A percentile compares a stretch with the other conserved stretches of the same genome.
Evolutionary conservation across 2,113 vertebrate species (phyloP).

Genomic region (Salminus brasiliensis): DNA sequence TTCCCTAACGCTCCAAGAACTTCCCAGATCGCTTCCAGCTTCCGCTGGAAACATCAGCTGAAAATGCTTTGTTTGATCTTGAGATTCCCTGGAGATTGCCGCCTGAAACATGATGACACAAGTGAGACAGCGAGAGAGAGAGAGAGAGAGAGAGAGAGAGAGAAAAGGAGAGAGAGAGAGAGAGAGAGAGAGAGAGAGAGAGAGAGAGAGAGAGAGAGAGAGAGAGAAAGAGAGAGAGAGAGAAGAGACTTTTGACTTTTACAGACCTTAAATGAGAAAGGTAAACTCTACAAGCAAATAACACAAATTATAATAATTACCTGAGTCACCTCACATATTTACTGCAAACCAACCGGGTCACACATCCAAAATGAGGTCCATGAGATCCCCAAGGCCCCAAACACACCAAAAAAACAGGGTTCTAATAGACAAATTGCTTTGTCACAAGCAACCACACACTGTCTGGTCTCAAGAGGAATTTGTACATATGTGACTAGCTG

Average conservation of each 20-base stretch:
- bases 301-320: too few relatives aligned
- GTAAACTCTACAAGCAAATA: too few relatives aligned
- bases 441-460: too few relatives aligned
- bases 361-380: too few relatives aligned
- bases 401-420: too few relatives aligned
- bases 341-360: too few relatives aligned
- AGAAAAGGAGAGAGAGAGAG: constrained; percentile 31
- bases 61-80: constrained; percentile 62
- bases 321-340: too few relatives aligned
- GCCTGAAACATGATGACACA: constrained; percentile 55
- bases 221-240: constrained; percentile 35
- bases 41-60: constrained; percentile 54
- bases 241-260: constrained; percentile 61
- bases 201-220: constrained; percentile 17
- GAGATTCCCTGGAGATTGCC: constrained; percentile 50
- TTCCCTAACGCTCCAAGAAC: constrained; percentile 19
- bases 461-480: too few relatives aligned
- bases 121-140: constrained; percentile 26
- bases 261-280: too few relatives aligned
- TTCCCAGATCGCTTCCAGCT: constrained; percentile 53
- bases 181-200: constrained; percentile 28
- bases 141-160: constrained; percentile 25
- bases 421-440: too few relatives aligned
- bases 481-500: too few relatives aligned
- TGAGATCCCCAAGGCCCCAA: too few relatives aligned